Evolutionary conservation across 2,113 vertebrate genomes (phyloP), one percentile per base, ranked within the genome.

Genomic region (Oophaga pumilio): DNA sequence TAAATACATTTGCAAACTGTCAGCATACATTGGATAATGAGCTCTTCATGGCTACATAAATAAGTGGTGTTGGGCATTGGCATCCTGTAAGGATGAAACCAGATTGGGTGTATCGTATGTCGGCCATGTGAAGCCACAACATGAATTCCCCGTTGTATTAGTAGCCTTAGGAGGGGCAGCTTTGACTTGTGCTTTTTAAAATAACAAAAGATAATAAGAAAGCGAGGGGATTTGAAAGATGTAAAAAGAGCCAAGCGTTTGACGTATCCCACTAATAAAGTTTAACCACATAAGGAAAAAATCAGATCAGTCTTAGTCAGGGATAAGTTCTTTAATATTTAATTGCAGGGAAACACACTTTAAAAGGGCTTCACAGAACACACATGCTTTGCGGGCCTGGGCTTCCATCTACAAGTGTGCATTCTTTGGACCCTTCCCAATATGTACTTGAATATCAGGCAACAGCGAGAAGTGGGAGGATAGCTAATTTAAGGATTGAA

Each of bases 41-140:
- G 59, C 68, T 82, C 68, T 83, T 88, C 69, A 88, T 88, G 86
- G 17, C 86, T 88, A 59, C 56, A 88, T 88, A 88, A 88, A 83
- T 71, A 76, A 88, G 59, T 62, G 59, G 80, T 88, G 80, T 83
- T 88, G 57, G 71, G n/a, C 17, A 33, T 26, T 88, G 87, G 87
- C 87, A 88, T 83, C 71, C 26, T 76, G 15, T 52, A 77, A 60
- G 49, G 66, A 49, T 33, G 56, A 76, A 82, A 87, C 59, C 81
- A 59, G 80, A 88, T 88, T 82, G 56, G 33, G 22, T 26, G 64
- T 83, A 76, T 88, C 57, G 13, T 68, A 62, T 82, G 80, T 52
- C 49, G 57, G 56, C 84, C 33, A 84, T 88, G 43, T 76, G 26
- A 88, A 84, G 76, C 62, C n/a, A n/a, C 74, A 66, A 64, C 60